Percentiles rank a stretch among this genome's conserved stretches.
phyloP scores from a whole-genome alignment of 2,888 invertebrate genomes.

The Therioaphis trifolii region DNA sequence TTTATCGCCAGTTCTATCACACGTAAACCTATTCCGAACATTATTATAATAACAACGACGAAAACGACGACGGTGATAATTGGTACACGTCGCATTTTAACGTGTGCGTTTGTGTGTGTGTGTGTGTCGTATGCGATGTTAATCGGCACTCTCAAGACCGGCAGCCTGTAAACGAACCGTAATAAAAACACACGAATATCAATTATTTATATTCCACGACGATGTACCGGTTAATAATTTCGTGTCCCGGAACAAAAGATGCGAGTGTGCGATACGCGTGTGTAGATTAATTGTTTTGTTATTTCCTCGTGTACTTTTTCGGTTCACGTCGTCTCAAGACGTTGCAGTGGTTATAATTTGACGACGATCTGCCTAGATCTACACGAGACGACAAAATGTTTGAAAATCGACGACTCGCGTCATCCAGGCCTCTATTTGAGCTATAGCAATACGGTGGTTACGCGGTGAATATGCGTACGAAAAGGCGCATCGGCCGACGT shows the following conservation, averaged over 20 bases:
- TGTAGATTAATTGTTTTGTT: too few species aligned
- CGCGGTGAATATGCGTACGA: too few species aligned
- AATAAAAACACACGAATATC: slow-evolving; percentile 26
- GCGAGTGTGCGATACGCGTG: background rate
- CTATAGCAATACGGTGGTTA: too few species aligned
- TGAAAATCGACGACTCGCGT: too few species aligned
- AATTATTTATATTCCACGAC: background rate
- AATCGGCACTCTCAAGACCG: slow-evolving; percentile 45
- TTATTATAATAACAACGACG: slow-evolving; percentile 5
- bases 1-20: slow-evolving; percentile 24
- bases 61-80: slow-evolving; percentile 12
- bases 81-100: background rate
- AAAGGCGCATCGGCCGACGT: too few species aligned
- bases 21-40: slow-evolving; percentile 25
- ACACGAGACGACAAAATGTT: too few species aligned
- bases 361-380: too few species aligned
- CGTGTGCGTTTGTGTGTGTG: background rate
- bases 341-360: too few species aligned
- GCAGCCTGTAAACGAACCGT: slow-evolving; percentile 55
- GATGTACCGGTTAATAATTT: background rate
- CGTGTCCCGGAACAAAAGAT: slow-evolving; percentile 40
- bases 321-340: too few species aligned
- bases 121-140: slow-evolving; percentile 30
- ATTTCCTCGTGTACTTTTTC: too few species aligned
- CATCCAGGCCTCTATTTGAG: too few species aligned